phyloP scores from a whole-genome alignment of 1,140 invertebrate species.

The Nebria ingens region DNA sequence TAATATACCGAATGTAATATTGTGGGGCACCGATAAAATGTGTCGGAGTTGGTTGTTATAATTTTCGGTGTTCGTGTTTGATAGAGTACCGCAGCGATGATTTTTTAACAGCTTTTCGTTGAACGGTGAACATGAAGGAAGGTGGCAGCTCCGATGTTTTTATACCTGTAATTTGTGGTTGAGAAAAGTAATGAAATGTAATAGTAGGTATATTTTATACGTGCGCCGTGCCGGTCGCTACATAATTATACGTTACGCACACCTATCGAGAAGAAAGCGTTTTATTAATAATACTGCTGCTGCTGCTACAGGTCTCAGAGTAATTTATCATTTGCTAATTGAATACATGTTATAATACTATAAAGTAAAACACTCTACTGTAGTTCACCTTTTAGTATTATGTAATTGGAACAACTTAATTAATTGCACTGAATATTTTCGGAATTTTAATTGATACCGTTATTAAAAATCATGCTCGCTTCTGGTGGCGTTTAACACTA shows the following conservation, averaged over 20 bases:
- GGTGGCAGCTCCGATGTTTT: too few relatives aligned
- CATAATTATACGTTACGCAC: too few relatives aligned
- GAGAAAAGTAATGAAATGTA: background rate
- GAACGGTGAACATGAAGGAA: background rate
- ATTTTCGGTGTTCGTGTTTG: background rate
- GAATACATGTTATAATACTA: background rate
- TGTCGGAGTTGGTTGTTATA: background rate
- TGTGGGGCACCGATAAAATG: background rate
- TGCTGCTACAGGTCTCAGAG: background rate
- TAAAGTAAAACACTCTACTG: background rate
- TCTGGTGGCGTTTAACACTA: background rate
- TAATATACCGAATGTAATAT: background rate
- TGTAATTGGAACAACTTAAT: slow-evolving; percentile 8
- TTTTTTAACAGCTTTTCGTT: background rate
- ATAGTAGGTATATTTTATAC: too few relatives aligned
- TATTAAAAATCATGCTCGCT: background rate
- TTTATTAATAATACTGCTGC: too few relatives aligned
- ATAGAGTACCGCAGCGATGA: too few relatives aligned
- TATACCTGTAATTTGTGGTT: background rate
- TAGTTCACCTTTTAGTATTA: slow-evolving; percentile 1
- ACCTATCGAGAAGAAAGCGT: too few relatives aligned
- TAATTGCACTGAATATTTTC: background rate
- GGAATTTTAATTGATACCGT: slow-evolving; percentile 4
- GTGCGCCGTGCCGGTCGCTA: too few relatives aligned
- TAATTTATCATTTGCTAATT: slow-evolving; percentile 1